Percentiles rank a stretch among this genome's conserved stretches.
These are phyloP conservation scores for Chromobotia macracanthus DNA, from an alignment of 2,797 vertebrate genomes.

Conservation along the genomic window DNA sequence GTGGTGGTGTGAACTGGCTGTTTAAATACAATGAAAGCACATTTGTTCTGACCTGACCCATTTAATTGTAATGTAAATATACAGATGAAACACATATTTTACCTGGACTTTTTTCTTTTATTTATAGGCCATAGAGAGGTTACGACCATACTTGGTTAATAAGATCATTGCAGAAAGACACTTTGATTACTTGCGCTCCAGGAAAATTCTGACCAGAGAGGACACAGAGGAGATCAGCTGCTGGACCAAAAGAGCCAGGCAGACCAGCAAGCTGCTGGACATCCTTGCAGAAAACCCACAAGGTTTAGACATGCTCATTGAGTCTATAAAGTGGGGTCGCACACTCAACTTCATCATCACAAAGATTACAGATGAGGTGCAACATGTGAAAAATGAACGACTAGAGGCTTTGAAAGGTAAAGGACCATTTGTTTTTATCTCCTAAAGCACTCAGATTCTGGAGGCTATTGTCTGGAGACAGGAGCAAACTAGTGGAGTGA, in stretches of 20 bases:
- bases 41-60: too few species aligned
- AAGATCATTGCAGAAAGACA: conserved; percentile 94
- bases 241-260: conserved; percentile 85
- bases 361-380: conserved; percentile 94
- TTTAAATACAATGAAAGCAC: too few species aligned
- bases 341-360: conserved; percentile 91
- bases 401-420: conserved; percentile 87
- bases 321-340: conserved; percentile 87
- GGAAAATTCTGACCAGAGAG: conserved; percentile 90
- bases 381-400: conserved; percentile 91
- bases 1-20: too few species aligned
- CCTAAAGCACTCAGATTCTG: background rate
- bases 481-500: background rate
- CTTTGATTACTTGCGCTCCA: conserved; percentile 92
- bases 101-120: conserved; percentile 28
- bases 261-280: conserved; percentile 87
- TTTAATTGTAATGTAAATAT: too few species aligned
- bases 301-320: conserved; percentile 87
- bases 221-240: conserved; percentile 94
- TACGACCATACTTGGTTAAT: conserved; percentile 90
- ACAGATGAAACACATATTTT: background rate
- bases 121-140: conserved; percentile 85
- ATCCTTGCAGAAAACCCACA: conserved; percentile 91
- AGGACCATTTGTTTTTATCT: too few species aligned
- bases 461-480: background rate